Conservation (phyloP, 1,140 invertebrate genomes). For the Anoplolepis gracilipes region DNA sequence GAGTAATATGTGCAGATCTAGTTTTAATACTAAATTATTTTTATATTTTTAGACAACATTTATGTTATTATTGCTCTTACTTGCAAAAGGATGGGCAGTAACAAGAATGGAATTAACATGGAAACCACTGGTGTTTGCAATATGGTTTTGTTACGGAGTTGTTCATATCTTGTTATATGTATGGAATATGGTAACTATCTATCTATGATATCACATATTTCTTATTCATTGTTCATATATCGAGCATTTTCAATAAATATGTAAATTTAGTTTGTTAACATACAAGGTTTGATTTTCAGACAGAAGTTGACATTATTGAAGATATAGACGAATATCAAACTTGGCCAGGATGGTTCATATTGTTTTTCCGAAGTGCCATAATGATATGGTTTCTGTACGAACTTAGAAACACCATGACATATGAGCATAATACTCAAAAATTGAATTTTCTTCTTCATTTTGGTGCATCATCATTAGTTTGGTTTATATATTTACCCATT, state of each 20-base stretch:
- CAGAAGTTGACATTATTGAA: conserved; percentile 97
- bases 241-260: background rate
- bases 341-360: conserved; percentile 97
- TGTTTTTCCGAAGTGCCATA: conserved; percentile 94
- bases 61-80: conserved; percentile 96
- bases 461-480: conserved; percentile 98
- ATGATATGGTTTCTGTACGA: conserved; percentile 98
- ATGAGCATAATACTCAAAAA: conserved; percentile 96
- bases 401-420: conserved; percentile 96
- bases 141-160: conserved; percentile 96
- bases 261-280: conserved; percentile 15
- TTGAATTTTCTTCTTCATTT: conserved; percentile 97
- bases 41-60: conserved; percentile 92
- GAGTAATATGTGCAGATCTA: background rate
- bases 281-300: conserved; percentile 87
- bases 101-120: conserved; percentile 94
- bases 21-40: conserved; percentile 11
- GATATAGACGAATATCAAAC: conserved; percentile 99
- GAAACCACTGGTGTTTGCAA: conserved; percentile 94
- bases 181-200: conserved; percentile 96
- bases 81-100: conserved; percentile 99
- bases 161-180: conserved; percentile 97
- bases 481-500: conserved; percentile 98
- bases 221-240: background rate
- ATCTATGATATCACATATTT: background rate